Base-by-base conservation (phyloP, 2,797 vertebrate species). In the Acrossocheilus wenchowensis region DNA sequence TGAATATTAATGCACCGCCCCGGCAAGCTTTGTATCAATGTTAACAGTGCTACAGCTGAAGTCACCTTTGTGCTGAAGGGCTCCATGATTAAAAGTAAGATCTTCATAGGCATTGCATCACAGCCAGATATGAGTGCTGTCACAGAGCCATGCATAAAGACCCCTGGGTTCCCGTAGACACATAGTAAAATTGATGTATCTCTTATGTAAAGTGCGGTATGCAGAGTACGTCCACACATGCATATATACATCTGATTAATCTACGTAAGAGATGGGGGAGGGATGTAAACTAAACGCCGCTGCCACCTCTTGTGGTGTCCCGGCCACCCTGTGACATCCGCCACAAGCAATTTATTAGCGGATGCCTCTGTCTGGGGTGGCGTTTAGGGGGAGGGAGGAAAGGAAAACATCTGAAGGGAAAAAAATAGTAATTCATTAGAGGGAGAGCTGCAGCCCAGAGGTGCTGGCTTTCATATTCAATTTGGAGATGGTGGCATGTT, bases 361-460 rank as follows among this genome's bases (percentile, higher is more conserved):
- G 89, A 91, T 90, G 78, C 90, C 89, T 86, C 84, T 48, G 9
- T 90, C 90, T 90, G 88, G 50, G 83, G 82, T 85, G 62, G 68
- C 26, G 39, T 78, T 52, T 71, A 41, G 54, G 82, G 78, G 72
- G 34, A 62, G 73, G 79, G 62, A 54, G 60, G 85, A 81, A 90
- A 92, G 88, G 90, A 91, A 93, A 93, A 92, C 87, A 90, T 89
- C 91, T 93, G 89, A 93, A 91, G 90, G 85, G 91, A 90, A 94
- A 94, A 94, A 94, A 91, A 94, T 93, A 93, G 88, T 93, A 95
- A 94, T 95, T 94, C 89, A 95, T 96, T 95, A 95, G 90, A 90
- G 86, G 91, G 87, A 90, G 88, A 87, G 90, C 90, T 89, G 89
- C 90, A 62, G 54, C 88, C 85, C 86, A 86, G 93, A 92, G 93